These are phyloP conservation scores for Neopelma chrysocephalum DNA, from an alignment of 2,797 vertebrate genomes.

Conservation along the genomic window DNA sequence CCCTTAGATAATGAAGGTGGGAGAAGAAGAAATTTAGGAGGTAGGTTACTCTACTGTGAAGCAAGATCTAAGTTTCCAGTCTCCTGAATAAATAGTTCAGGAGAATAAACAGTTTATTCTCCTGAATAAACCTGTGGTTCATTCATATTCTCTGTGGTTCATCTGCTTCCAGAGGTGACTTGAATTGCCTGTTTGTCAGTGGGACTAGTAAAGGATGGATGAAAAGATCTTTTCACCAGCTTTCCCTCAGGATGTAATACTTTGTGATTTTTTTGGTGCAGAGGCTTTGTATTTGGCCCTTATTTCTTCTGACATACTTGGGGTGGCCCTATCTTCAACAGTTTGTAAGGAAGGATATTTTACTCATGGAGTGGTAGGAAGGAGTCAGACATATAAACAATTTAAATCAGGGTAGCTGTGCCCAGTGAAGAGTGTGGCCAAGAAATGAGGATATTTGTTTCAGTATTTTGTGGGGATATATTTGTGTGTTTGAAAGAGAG, in stretches of 20 bases:
- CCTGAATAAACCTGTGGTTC: background rate
- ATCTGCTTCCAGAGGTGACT: background rate
- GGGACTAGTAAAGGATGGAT: background rate
- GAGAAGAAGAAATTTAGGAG: background rate
- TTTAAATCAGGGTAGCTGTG: background rate
- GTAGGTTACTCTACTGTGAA: background rate
- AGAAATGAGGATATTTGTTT: background rate
- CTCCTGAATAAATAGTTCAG: too few relatives aligned
- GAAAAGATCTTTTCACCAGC: background rate
- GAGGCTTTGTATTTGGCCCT: background rate
- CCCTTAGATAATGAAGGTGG: background rate
- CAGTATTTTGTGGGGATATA: background rate
- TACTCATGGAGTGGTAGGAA: background rate
- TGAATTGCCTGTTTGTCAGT: background rate
- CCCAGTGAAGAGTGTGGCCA: background rate
- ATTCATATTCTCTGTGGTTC: background rate
- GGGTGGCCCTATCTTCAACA: background rate
- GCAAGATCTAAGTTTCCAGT: background rate
- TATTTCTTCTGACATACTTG: background rate
- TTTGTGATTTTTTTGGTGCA: background rate
- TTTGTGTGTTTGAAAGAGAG: background rate
- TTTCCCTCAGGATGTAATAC: background rate
- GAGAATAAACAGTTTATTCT: too few relatives aligned
- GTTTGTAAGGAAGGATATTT: background rate
- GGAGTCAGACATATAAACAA: background rate